Evolutionary conservation across 2,113 vertebrate genomes (phyloP).

Genomic region (Pampusana beccarii): DNA sequence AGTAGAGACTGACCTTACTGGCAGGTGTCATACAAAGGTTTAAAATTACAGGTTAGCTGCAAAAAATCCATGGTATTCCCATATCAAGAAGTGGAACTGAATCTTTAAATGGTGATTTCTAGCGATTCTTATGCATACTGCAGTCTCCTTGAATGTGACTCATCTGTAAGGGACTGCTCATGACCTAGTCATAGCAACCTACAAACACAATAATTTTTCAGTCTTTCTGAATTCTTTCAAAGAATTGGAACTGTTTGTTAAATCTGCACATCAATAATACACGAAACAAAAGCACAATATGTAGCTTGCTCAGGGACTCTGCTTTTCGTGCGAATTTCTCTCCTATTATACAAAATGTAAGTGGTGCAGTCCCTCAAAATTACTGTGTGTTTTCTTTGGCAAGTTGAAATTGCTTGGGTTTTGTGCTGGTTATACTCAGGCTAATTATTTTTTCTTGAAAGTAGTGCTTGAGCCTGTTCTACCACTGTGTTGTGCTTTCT

Average conservation of each 20-base stretch:
- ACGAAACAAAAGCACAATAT: background rate
- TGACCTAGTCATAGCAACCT: background rate
- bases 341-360: background rate
- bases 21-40: constrained; percentile 8
- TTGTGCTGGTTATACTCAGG: background rate
- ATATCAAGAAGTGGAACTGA: background rate
- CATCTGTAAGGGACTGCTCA: background rate
- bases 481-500: background rate
- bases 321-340: background rate
- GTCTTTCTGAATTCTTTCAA: background rate
- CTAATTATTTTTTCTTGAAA: background rate
- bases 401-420: background rate
- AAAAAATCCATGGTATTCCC: background rate
- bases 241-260: background rate
- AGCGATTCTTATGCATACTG: background rate
- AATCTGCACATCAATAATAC: background rate
- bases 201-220: background rate
- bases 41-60: background rate
- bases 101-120: background rate
- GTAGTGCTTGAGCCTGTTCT: background rate
- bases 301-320: background rate
- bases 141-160: background rate
- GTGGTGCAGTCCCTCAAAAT: background rate
- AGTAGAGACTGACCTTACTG: background rate
- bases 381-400: background rate